phyloP scores from a whole-genome alignment of 2,113 vertebrate species.

The Chionomys nivalis region DNA sequence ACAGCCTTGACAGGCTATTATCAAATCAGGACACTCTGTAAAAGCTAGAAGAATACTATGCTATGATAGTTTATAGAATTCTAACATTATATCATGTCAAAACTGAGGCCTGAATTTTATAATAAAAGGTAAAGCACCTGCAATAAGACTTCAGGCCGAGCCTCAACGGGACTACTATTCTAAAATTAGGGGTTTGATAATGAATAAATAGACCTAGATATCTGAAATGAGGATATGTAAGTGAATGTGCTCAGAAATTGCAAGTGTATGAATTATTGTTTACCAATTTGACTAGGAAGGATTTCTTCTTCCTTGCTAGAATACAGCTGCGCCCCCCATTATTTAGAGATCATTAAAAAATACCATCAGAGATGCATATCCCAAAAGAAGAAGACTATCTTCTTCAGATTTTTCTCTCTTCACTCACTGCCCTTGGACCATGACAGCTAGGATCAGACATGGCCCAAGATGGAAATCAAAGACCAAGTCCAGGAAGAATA shows the following conservation, averaged over 20 bases:
- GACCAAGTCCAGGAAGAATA: neutral
- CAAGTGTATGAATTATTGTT: neutral
- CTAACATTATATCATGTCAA: neutral
- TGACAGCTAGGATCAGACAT: neutral
- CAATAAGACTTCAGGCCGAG: constrained; percentile 10
- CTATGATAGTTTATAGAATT: constrained; percentile 42
- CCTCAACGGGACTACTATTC: neutral
- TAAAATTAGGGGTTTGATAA: neutral
- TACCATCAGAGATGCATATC: neutral
- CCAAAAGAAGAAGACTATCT: constrained; percentile 25
- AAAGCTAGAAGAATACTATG: neutral
- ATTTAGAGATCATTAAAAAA: neutral
- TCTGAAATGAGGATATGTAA: neutral
- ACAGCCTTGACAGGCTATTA: neutral
- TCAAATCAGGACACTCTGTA: neutral
- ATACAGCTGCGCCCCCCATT: neutral
- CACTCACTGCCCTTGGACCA: neutral
- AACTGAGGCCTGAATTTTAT: constrained; percentile 33
- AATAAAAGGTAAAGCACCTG: neutral
- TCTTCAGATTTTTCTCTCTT: constrained; percentile 1
- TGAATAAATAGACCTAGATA: neutral
- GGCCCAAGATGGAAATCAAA: neutral
- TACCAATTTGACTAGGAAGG: neutral
- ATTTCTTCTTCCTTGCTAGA: neutral
- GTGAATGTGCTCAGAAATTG: neutral